These are phyloP conservation scores for Lasiurus cinereus DNA, from an alignment of 2,113 vertebrate species.

Conservation along the genomic window DNA sequence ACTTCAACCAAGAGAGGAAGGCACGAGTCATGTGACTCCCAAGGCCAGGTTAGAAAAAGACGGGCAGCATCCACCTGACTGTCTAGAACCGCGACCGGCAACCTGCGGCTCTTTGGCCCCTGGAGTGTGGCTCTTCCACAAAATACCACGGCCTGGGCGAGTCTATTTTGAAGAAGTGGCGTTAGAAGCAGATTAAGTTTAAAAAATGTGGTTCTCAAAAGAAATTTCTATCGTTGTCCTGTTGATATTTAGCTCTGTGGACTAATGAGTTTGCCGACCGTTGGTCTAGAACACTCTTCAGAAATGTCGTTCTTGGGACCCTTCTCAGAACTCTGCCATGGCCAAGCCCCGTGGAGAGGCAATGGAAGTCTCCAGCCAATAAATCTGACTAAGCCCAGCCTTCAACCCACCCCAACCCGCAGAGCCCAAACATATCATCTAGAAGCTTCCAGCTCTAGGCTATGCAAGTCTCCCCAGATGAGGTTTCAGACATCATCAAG, in stretches of 20 bases:
- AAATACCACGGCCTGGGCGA: no score
- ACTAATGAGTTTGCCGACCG: no score
- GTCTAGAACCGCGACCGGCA: background rate
- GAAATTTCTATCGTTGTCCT: no score
- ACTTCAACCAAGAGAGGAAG: background rate
- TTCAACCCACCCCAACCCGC: background rate
- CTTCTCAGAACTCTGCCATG: background rate
- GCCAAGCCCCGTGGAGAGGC: background rate
- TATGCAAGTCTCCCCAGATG: constrained; percentile 8
- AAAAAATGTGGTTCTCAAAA: no score
- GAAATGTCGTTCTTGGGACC: background rate
- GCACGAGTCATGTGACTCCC: background rate
- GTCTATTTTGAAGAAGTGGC: no score
- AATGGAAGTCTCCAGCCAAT: background rate
- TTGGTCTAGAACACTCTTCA: background rate
- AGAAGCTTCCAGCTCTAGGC: background rate
- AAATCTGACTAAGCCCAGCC: background rate
- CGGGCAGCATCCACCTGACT: background rate
- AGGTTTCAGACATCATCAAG: background rate
- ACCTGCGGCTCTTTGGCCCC: no score
- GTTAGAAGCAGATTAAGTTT: no score
- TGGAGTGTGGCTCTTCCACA: no score
- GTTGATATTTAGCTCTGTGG: no score
- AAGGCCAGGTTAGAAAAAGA: background rate
- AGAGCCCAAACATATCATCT: background rate